These are phyloP conservation scores for Pyrrhosoma nymphula DNA, from an alignment of 2,888 invertebrate species.

Conservation along the genomic window DNA sequence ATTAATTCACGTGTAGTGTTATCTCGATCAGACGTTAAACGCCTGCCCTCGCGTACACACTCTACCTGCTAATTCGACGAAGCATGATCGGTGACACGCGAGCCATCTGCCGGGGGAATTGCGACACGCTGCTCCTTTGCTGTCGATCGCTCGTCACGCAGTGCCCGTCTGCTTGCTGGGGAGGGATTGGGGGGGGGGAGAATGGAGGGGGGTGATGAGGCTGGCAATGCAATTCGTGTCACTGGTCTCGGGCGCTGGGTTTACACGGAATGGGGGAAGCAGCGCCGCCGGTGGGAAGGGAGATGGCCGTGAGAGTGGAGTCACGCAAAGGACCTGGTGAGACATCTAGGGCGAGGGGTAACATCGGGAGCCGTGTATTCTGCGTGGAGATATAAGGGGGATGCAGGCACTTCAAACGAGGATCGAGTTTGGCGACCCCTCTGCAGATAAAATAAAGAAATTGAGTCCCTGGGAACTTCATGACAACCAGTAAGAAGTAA, in stretches of 20 bases:
- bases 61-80: neutral
- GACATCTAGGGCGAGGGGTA: neutral
- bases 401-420: neutral
- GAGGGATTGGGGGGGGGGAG: neutral
- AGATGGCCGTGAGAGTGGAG: neutral
- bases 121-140: neutral
- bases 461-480: neutral
- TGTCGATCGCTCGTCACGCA: constrained; percentile 2
- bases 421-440: neutral
- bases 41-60: no score
- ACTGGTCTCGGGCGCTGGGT: neutral
- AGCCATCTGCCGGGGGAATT: neutral
- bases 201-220: neutral
- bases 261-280: neutral
- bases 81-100: neutral
- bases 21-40: no score
- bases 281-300: neutral
- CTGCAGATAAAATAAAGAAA: neutral
- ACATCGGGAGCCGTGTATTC: neutral
- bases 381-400: neutral
- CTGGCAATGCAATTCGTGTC: no score
- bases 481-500: neutral
- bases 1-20: no score
- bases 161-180: neutral
- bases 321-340: neutral